A percentile compares a stretch with the other conserved stretches of the same genome.
phyloP scores from a whole-genome alignment of 2,888 invertebrate genomes.

The Erebia aethiops region DNA sequence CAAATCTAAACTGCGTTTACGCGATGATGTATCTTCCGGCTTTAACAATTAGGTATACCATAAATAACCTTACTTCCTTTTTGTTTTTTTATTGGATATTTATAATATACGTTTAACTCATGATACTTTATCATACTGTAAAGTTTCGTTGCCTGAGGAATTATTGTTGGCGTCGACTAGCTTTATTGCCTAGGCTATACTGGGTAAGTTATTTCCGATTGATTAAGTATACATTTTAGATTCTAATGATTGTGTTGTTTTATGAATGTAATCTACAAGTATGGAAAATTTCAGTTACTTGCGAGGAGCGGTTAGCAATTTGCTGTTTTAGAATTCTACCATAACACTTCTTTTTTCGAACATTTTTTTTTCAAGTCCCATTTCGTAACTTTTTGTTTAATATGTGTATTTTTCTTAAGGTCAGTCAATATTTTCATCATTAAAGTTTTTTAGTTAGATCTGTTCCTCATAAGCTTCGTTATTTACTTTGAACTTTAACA shows the following conservation, averaged over 20 bases:
- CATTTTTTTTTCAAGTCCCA: too few relatives aligned
- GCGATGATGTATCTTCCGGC: too few relatives aligned
- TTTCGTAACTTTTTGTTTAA: not conserved
- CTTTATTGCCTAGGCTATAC: too few relatives aligned
- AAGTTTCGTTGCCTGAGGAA: too few relatives aligned
- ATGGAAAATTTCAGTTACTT: not conserved
- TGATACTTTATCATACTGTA: too few relatives aligned
- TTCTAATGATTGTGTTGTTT: not conserved
- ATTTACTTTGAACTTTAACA: slow-evolving; percentile 31
- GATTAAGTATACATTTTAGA: not conserved
- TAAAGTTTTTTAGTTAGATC: slow-evolving; percentile 7
- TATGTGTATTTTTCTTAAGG: not conserved
- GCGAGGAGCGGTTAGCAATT: not conserved
- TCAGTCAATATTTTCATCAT: not conserved
- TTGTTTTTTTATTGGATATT: too few relatives aligned
- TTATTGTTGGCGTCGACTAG: too few relatives aligned
- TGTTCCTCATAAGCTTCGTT: slow-evolving; percentile 26
- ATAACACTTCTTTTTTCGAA: not conserved
- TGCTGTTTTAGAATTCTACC: not conserved
- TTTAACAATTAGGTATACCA: too few relatives aligned
- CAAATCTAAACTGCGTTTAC: too few relatives aligned
- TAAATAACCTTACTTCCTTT: too few relatives aligned
- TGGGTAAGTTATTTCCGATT: not conserved
- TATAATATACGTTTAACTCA: too few relatives aligned
- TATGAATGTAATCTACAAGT: not conserved